Evolutionary conservation across 2,888 invertebrate genomes (phyloP), one percentile per base, ranked within the genome.

Genomic region (Hanleya hanleyi): DNA sequence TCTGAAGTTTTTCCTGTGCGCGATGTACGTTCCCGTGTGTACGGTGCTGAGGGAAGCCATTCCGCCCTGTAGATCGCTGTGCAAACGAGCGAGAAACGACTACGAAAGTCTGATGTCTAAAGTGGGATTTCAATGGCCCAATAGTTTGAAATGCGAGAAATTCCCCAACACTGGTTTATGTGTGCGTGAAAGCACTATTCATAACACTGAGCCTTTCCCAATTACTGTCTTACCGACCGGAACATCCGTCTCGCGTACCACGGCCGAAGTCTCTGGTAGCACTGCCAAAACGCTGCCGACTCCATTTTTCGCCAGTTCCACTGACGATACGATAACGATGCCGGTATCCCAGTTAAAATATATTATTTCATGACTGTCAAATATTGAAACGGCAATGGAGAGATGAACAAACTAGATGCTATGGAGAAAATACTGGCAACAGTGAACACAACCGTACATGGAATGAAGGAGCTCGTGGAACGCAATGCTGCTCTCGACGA

Each of bases 1-100:
- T 89, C 92, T 99, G 76, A 96, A 97, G 89, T 95, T 98, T 84
- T 99, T 99, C 91, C 92, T 99, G 73, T 99, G 99, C 91, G 95
- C 98, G 1, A 94, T 99, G 81, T 98, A 96, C 90, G 96, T 96
- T 15, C 99, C 99, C 0, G 96, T 98, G 6, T 99, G 99, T 91
- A 98, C 98, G 1, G 96, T 97, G 80, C 92, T 98, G 82, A 96
- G 97, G 65, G 93, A 93, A 77, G 95, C 97, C 0, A 94, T 98
- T 83, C 97, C 96, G 1, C 98, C 98, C 0, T 98, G 98, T 89
- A 93, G 95, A 72, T 95, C 96, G 69, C 92, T 98, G 50, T 98
- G 98, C 90, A 94, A 96, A 85, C 95, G 96, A 71, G 97, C 97
- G 0, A 93, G 94, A 82, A 93, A 93, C 64, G 96, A 96, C n/a